Evolutionary conservation across 2,113 vertebrate genomes (phyloP).

Genomic region (Cyprinodon tularosa): DNA sequence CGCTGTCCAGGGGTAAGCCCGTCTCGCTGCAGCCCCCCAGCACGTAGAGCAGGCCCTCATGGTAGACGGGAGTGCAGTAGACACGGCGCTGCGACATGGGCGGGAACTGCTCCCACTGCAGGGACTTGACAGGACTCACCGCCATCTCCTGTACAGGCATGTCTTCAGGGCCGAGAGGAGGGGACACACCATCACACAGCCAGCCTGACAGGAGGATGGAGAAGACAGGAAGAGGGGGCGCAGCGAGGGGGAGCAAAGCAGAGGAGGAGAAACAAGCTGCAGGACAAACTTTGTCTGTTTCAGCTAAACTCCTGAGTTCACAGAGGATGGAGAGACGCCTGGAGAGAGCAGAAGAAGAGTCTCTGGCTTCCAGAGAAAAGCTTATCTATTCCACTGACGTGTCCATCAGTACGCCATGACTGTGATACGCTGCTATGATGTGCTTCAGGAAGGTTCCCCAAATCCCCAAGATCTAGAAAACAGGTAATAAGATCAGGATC

Average conservation of each 20-base stretch:
- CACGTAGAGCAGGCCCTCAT: slow-evolving; percentile 89
- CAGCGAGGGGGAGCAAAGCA: slow-evolving; percentile 8
- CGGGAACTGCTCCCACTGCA: slow-evolving; percentile 90
- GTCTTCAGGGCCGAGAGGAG: slow-evolving; percentile 65
- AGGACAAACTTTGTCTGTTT: slow-evolving; percentile 25
- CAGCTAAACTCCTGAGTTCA: slow-evolving; percentile 25
- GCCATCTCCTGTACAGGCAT: slow-evolving; percentile 86
- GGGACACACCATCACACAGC: slow-evolving; percentile 65
- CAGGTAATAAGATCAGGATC: background rate
- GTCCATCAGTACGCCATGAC: slow-evolving; percentile 55
- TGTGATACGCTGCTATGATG: slow-evolving; percentile 14
- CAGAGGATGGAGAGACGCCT: background rate
- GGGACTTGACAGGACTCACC: slow-evolving; percentile 81
- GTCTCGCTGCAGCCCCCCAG: slow-evolving; percentile 90
- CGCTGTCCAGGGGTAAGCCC: slow-evolving; percentile 86
- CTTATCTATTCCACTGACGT: slow-evolving; percentile 64
- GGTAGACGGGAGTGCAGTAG: slow-evolving; percentile 88
- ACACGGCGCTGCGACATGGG: slow-evolving; percentile 91
- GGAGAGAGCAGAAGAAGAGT: slow-evolving; percentile 22
- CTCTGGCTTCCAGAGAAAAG: slow-evolving; percentile 51
- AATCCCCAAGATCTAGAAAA: slow-evolving; percentile 34
- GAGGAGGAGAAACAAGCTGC: slow-evolving; percentile 25
- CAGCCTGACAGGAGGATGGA: slow-evolving; percentile 23
- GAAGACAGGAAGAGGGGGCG: background rate
- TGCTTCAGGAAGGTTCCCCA: slow-evolving; percentile 16